Conservation (phyloP, 2,888 invertebrate species). For the Phortica okadai region DNA sequence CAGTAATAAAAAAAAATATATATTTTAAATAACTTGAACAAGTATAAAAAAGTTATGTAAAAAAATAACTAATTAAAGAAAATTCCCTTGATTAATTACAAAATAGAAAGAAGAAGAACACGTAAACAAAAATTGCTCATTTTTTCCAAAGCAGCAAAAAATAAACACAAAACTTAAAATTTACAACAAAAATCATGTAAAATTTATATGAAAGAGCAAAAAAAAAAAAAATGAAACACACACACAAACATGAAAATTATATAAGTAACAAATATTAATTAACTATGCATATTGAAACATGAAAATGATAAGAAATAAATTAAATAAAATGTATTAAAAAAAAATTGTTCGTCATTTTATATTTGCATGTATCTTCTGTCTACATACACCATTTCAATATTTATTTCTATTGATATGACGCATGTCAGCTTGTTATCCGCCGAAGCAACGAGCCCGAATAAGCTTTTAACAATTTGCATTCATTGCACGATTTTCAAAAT, state of each 20-base stretch:
- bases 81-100: conserved; percentile 6
- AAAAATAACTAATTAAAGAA: conserved; percentile 10
- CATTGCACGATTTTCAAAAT: too few species aligned
- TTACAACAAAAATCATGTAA: conserved; percentile 9
- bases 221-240: conserved; percentile 35
- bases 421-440: too few species aligned
- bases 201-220: conserved; percentile 33
- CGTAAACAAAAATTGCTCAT: background rate
- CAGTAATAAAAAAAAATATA: background rate
- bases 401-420: too few species aligned
- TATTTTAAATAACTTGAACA: background rate
- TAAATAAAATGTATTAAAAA: conserved; percentile 18
- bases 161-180: conserved; percentile 38
- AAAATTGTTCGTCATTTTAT: background rate
- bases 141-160: conserved; percentile 25
- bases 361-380: too few species aligned
- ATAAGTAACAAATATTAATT: conserved; percentile 16
- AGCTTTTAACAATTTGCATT: too few species aligned
- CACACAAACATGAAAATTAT: conserved; percentile 31
- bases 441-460: too few species aligned
- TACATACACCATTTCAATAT: too few species aligned
- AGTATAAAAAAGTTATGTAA: conserved; percentile 7
- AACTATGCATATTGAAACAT: conserved; percentile 42
- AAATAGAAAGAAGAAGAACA: background rate
- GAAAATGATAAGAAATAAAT: conserved; percentile 30